Percentiles rank a stretch among this genome's conserved stretches.
phyloP scores from a whole-genome alignment of 1,140 invertebrate species.

The Heliothis virescens region DNA sequence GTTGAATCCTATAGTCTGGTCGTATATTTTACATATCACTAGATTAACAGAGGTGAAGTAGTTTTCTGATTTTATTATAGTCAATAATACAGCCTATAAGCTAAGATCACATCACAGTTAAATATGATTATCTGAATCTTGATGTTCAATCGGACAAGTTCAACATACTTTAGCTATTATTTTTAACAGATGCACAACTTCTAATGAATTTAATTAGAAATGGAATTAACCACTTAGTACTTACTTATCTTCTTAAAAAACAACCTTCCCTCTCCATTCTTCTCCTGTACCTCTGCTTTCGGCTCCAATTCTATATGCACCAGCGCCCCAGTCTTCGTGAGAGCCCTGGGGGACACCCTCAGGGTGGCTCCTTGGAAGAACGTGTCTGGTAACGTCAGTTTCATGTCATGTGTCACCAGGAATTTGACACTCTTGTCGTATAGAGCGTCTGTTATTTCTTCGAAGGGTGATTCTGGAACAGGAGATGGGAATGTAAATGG shows the following conservation, averaged over 20 bases:
- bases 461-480: constrained; percentile 87
- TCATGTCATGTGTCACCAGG: constrained; percentile 91
- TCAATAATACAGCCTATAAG: too few relatives aligned
- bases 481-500: not conserved
- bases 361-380: constrained; percentile 90
- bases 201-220: not conserved
- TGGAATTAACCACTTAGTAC: constrained; percentile 60
- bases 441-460: constrained; percentile 90
- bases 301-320: constrained; percentile 90
- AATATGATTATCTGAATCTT: too few relatives aligned
- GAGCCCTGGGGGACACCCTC: constrained; percentile 89
- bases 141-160: too few relatives aligned
- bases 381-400: constrained; percentile 89
- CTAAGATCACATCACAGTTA: too few relatives aligned
- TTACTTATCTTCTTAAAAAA: constrained; percentile 92
- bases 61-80: too few relatives aligned
- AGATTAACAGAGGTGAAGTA: too few relatives aligned
- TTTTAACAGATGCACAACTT: too few relatives aligned
- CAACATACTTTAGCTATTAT: too few relatives aligned
- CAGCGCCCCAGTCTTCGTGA: constrained; percentile 91
- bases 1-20: too few relatives aligned
- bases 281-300: constrained; percentile 86
- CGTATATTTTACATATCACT: too few relatives aligned
- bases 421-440: constrained; percentile 90
- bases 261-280: constrained; percentile 86